Conservation (phyloP, 2,797 vertebrate species). For the Octomys mimax region DNA sequence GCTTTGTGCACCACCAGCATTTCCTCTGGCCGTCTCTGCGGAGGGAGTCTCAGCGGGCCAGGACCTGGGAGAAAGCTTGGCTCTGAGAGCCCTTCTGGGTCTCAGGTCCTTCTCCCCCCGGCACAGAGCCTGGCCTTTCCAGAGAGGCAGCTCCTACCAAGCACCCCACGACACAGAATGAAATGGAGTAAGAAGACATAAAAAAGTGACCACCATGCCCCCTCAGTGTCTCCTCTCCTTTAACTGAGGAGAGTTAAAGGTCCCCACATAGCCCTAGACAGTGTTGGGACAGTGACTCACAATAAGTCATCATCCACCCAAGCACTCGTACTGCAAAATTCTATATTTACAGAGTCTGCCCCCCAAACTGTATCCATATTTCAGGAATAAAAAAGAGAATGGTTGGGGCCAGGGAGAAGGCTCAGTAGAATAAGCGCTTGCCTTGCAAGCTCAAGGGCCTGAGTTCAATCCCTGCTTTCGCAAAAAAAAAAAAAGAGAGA, state of each 20-base stretch:
- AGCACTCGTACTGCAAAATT: background rate
- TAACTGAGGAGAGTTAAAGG: background rate
- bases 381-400: background rate
- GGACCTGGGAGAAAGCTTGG: conserved; percentile 16
- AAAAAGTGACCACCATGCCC: background rate
- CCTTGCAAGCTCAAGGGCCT: too few species aligned
- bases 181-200: background rate
- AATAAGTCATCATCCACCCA: background rate
- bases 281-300: background rate
- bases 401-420: background rate
- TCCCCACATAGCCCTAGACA: background rate
- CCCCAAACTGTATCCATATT: background rate
- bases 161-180: background rate
- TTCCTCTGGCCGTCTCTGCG: background rate
- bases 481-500: too few species aligned
- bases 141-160: background rate
- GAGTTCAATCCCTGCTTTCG: too few species aligned
- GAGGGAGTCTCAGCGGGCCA: background rate
- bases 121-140: background rate
- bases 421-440: too few species aligned
- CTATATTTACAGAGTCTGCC: background rate
- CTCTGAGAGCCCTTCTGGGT: background rate
- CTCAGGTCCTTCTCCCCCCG: background rate
- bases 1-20: background rate
- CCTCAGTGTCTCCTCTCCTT: background rate